Percentiles rank a stretch among this genome's conserved stretches.
These are phyloP conservation scores for Pyrgilauda ruficollis DNA, from an alignment of 2,113 vertebrate genomes.

Conservation along the genomic window DNA sequence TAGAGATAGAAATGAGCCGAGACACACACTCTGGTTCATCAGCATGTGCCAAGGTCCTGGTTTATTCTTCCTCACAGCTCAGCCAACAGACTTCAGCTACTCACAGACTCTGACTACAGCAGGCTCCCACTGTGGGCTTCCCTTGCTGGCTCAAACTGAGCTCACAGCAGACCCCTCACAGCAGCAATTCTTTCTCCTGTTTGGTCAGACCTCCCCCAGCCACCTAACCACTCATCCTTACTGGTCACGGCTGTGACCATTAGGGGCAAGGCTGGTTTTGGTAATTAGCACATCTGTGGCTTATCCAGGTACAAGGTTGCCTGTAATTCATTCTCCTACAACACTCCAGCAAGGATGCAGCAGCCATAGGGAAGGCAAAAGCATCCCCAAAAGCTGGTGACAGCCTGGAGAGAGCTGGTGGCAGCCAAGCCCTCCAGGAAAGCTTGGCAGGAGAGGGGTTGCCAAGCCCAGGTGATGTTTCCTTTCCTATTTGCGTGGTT, in stretches of 20 bases:
- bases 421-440: neutral
- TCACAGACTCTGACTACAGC: neutral
- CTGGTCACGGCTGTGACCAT: neutral
- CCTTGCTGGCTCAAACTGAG: neutral
- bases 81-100: neutral
- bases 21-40: neutral
- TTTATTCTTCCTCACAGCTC: neutral
- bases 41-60: fast-evolving
- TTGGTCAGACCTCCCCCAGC: neutral
- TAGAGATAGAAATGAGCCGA: neutral
- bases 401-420: neutral
- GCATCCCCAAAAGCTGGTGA: neutral
- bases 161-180: neutral
- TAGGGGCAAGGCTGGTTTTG: neutral
- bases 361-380: neutral
- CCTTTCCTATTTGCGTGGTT: neutral
- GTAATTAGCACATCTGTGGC: neutral
- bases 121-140: neutral
- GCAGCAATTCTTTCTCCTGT: neutral
- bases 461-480: neutral
- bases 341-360: neutral
- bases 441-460: neutral
- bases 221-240: neutral
- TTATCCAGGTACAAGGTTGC: neutral
- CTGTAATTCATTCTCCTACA: neutral